Base-by-base conservation (phyloP, 2,797 vertebrate species). In the Sphenodon punctatus region DNA sequence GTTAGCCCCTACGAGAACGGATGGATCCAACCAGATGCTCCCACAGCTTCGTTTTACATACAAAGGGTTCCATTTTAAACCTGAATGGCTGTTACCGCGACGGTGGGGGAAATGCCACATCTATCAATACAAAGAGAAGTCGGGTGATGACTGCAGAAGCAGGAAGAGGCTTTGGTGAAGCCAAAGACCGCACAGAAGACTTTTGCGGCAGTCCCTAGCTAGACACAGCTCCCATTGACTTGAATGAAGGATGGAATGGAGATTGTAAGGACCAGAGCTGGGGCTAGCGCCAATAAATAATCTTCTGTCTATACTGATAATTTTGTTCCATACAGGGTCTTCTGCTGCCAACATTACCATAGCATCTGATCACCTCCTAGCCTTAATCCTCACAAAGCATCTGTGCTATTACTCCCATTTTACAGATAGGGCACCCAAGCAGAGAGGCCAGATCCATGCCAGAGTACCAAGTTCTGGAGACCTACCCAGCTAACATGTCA, bases 1-100 rank as follows among this genome's bases (percentile, higher is more conserved):
- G 77, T 61, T 85, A 27, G 77, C 66, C 61, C 71, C 73, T 46
- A 67, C 75, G n/a, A 75, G 75, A 84, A n/a, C 69, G 87, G 92
- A 89, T 85, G 38, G 91, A 92, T 88, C 89, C 91, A 80, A 82
- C 89, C 94, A 95, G 92, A 91, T 94, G 91, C 84, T 89, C 80
- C 81, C 84, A 69, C 80, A 88, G 59, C 87, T 85, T 90, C 81
- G 82, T 85, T 85, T 79, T 78, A 85, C 75, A 11, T 53, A 80
- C 82, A 82, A 51, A 71, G 89, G 41, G 80, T 84, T 80, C 88
- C 84, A 88, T 74, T 67, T 84, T 11, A 71, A 71, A 80, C 71
- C 68, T 38, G 61, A 89, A 83, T 74, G 36, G 63, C 70, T 93
- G 65, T 90, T 89, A 63, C 80, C 83, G 93, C 91, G 71, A 78